A percentile compares a stretch with the other conserved stretches of the same genome.
Evolutionary conservation across 1,140 invertebrate genomes (phyloP).

Genomic region (Polyergus mexicanus): DNA sequence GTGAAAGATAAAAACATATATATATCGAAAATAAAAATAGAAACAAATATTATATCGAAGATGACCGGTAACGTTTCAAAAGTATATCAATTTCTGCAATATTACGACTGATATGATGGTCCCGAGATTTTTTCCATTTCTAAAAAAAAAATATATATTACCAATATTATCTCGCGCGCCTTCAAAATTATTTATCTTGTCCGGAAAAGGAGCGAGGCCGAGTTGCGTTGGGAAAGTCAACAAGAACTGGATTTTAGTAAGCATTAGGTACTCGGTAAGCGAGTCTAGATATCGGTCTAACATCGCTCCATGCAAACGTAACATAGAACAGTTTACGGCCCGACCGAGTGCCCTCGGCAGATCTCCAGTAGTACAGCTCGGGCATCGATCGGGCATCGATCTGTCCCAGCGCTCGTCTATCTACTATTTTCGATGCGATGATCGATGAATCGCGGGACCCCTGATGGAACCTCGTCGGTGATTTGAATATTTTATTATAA

Average conservation of each 20-base stretch:
- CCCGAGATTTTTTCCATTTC: too few species aligned
- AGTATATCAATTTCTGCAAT: background rate
- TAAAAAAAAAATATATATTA: background rate
- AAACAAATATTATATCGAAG: background rate
- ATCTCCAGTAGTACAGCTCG: slow-evolving; percentile 57
- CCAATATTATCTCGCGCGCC: background rate
- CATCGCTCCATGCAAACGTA: background rate
- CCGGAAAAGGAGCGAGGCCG: background rate
- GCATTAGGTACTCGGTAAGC: slow-evolving; percentile 39
- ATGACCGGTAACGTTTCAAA: too few species aligned
- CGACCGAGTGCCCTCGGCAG: slow-evolving; percentile 51
- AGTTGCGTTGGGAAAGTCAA: background rate
- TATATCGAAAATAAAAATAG: too few species aligned
- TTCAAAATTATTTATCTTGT: background rate
- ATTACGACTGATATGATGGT: too few species aligned
- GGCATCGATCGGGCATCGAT: slow-evolving; percentile 57
- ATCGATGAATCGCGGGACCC: slow-evolving; percentile 39
- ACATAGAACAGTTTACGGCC: slow-evolving; percentile 16
- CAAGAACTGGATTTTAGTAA: slow-evolving; percentile 21
- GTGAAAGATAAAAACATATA: too few species aligned
- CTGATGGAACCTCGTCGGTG: background rate
- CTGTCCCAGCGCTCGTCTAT: slow-evolving; percentile 29
- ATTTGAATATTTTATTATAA: slow-evolving; percentile 56
- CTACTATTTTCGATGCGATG: slow-evolving; percentile 49
- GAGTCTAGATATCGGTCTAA: slow-evolving; percentile 1